Evolutionary conservation across 2,888 invertebrate genomes (phyloP).

Genomic region (Nephrotoma guestfalica): DNA sequence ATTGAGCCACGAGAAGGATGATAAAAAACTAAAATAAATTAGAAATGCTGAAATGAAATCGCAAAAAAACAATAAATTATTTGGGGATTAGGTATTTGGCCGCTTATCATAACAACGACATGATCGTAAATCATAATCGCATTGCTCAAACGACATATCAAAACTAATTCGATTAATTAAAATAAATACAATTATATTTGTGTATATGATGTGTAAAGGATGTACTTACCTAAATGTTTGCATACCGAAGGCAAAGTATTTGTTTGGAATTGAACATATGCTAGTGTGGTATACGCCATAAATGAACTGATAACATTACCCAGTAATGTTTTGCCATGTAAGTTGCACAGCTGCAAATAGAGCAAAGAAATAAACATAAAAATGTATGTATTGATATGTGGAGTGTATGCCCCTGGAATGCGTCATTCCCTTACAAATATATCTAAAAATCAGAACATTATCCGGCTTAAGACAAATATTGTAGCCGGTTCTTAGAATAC

Average conservation of each 20-base stretch:
- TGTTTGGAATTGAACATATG: slow-evolving; percentile 36
- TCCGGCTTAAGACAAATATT: background rate
- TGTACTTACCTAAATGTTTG: slow-evolving; percentile 36
- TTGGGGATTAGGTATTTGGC: background rate
- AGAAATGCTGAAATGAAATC: slow-evolving; percentile 42
- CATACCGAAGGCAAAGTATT: slow-evolving; percentile 27
- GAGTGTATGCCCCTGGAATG: background rate
- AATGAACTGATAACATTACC: slow-evolving; percentile 52
- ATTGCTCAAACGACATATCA: background rate
- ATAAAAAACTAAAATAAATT: slow-evolving; percentile 51
- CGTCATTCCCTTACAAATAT: background rate
- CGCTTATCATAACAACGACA: background rate
- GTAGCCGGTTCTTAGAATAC: background rate
- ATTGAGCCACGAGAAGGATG: slow-evolving; percentile 62
- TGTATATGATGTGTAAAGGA: background rate
- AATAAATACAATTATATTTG: background rate
- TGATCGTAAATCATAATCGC: background rate
- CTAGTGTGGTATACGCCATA: slow-evolving; percentile 46
- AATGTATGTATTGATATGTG: background rate
- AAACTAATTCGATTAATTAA: background rate
- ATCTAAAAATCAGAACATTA: background rate
- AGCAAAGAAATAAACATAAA: background rate
- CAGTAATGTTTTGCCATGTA: slow-evolving; percentile 59
- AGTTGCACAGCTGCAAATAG: slow-evolving; percentile 38
- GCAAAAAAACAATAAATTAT: slow-evolving; percentile 6